These are phyloP conservation scores for Montipora foliosa DNA, from an alignment of 64 coral and sea anemone genomes.

Conservation along the genomic window DNA sequence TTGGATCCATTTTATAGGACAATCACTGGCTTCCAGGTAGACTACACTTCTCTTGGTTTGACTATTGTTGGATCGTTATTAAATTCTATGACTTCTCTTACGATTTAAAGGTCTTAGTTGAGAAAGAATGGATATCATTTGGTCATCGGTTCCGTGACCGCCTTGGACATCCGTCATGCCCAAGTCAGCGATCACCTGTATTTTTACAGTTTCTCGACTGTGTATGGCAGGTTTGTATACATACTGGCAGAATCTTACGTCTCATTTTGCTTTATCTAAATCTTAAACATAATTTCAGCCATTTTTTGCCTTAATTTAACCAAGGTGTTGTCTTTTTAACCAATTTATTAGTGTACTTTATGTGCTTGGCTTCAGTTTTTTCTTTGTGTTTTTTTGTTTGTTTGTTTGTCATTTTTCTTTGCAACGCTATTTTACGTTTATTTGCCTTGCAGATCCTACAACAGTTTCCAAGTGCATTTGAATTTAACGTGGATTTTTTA, in stretches of 20 bases:
- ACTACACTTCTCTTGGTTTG: background rate
- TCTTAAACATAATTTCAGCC: background rate
- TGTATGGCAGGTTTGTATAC: slow-evolving; percentile 80
- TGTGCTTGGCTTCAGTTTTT: no score
- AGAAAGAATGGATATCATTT: slow-evolving; percentile 99
- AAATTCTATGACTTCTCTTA: background rate
- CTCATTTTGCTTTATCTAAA: background rate
- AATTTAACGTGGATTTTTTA: slow-evolving; percentile 85
- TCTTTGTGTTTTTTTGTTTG: no score
- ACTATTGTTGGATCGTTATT: background rate
- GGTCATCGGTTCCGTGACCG: slow-evolving; percentile 95
- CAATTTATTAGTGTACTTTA: no score
- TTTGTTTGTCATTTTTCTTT: no score
- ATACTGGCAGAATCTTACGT: background rate
- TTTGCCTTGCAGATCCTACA: slow-evolving; percentile 61
- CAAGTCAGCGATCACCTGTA: slow-evolving; percentile 91
- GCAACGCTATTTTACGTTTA: background rate
- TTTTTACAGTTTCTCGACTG: slow-evolving; percentile 98
- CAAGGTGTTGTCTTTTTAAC: background rate
- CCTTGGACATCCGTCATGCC: slow-evolving; percentile 85
- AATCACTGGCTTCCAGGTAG: slow-evolving; percentile 92
- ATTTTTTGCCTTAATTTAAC: background rate
- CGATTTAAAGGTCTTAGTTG: slow-evolving; percentile 84
- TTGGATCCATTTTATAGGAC: slow-evolving; percentile 97
- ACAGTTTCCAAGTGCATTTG: slow-evolving; percentile 92